Evolutionary conservation across 2,888 invertebrate genomes (phyloP).

Genomic region (Sepioteuthis lessoniana): DNA sequence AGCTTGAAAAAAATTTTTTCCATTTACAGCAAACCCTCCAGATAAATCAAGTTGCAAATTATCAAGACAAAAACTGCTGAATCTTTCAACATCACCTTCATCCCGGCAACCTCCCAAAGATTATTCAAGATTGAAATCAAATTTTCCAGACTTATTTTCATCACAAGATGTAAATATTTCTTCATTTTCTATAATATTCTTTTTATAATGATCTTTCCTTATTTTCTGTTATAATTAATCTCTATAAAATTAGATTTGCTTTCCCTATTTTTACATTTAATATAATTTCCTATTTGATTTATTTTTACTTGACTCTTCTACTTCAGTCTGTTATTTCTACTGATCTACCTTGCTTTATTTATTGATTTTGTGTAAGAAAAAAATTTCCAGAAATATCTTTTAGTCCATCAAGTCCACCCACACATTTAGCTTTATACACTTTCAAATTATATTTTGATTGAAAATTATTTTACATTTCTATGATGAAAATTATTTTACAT

Average conservation of each 20-base stretch:
- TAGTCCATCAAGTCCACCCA: no score
- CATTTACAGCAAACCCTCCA: not conserved
- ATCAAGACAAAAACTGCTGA: slow-evolving; percentile 43
- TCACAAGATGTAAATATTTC: not conserved
- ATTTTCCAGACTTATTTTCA: slow-evolving; percentile 45
- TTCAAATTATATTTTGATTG: no score
- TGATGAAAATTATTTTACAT: no score
- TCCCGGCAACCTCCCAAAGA: slow-evolving; percentile 41
- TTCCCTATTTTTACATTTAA: not conserved
- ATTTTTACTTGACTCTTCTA: no score
- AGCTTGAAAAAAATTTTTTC: not conserved
- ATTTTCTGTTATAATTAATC: not conserved
- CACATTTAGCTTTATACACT: no score
- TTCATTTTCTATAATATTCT: not conserved
- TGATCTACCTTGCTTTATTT: no score
- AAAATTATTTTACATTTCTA: no score
- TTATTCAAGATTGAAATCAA: slow-evolving; percentile 24
- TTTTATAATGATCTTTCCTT: not conserved
- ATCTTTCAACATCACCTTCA: slow-evolving; percentile 43
- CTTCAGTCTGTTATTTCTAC: no score
- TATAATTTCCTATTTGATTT: no score
- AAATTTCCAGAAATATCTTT: no score
- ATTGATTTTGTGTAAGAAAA: no score
- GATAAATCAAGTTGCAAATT: slow-evolving; percentile 38
- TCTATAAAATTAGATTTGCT: not conserved